A percentile compares a stretch with the other conserved stretches of the same genome.
phyloP scores from a whole-genome alignment of 2,888 invertebrate species.

The Hydrotaea cyrtoneurina region DNA sequence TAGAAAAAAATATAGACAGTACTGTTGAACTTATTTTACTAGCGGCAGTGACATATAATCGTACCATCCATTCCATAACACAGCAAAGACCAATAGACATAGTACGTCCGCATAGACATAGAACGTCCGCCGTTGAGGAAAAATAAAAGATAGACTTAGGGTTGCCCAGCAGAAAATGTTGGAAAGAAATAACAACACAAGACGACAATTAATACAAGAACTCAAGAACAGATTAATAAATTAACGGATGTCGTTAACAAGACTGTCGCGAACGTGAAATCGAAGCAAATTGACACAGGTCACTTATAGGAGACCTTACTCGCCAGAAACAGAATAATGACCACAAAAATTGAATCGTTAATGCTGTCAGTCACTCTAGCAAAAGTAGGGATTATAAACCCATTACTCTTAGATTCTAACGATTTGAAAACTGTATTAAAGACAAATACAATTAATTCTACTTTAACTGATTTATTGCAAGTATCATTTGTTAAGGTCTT shows the following conservation, averaged over 20 bases:
- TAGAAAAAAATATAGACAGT: conserved; percentile 23
- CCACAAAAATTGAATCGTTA: not conserved
- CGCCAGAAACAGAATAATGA: conserved; percentile 52
- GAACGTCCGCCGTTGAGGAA: not conserved
- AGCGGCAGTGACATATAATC: conserved; percentile 55
- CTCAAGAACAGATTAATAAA: conserved; percentile 2
- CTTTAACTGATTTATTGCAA: conserved; percentile 46
- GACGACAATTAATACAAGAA: conserved; percentile 16
- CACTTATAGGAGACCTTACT: conserved; percentile 53
- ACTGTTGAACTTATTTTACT: conserved; percentile 40
- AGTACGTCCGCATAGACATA: not conserved
- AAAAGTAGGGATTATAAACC: conserved; percentile 6
- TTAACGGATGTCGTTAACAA: conserved; percentile 33
- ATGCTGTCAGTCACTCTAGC: not conserved
- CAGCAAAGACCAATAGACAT: conserved; percentile 50
- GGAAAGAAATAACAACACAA: conserved; percentile 4
- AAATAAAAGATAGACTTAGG: conserved; percentile 4
- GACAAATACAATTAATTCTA: conserved; percentile 45
- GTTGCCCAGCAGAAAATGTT: not conserved
- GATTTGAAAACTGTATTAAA: conserved; percentile 32
- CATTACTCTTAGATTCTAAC: not conserved
- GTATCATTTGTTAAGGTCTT: too few species aligned
- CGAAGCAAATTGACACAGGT: conserved; percentile 40
- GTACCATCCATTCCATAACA: conserved; percentile 52
- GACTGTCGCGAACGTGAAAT: conserved; percentile 34